Evolutionary conservation across 2,888 invertebrate species (phyloP).

Genomic region (Drosophila helvetica): DNA sequence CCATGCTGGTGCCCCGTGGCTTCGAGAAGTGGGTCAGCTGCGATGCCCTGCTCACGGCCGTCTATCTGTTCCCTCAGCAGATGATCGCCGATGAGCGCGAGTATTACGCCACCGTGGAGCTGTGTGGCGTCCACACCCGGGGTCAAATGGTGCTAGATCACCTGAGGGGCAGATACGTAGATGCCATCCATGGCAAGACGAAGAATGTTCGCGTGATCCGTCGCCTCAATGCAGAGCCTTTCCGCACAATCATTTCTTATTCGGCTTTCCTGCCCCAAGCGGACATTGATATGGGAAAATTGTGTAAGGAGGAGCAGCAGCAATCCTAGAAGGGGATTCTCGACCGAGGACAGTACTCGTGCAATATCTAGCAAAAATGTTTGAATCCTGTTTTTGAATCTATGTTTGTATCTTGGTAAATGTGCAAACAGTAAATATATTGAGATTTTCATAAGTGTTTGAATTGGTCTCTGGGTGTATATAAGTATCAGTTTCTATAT

Average conservation of each 20-base stretch:
- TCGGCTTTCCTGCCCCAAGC: slow-evolving; percentile 49
- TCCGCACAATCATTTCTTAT: slow-evolving; percentile 62
- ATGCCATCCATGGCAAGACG: slow-evolving; percentile 80
- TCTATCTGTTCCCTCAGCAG: slow-evolving; percentile 83
- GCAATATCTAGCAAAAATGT: too few species aligned
- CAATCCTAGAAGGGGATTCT: neutral
- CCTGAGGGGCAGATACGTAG: slow-evolving; percentile 82
- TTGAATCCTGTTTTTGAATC: too few species aligned
- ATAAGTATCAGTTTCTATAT: too few species aligned
- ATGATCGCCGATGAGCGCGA: slow-evolving; percentile 70
- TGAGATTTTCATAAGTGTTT: too few species aligned
- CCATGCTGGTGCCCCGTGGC: slow-evolving; percentile 55
- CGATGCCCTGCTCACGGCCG: slow-evolving; percentile 85
- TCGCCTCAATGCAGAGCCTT: slow-evolving; percentile 52
- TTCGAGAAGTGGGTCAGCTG: slow-evolving; percentile 81
- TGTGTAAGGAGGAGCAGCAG: neutral
- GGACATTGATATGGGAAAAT: neutral
- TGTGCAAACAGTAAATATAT: too few species aligned
- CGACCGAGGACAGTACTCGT: too few species aligned
- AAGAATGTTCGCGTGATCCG: slow-evolving; percentile 57
- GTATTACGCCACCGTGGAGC: slow-evolving; percentile 85
- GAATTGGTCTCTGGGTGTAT: too few species aligned
- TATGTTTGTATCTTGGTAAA: too few species aligned
- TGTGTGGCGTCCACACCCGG: slow-evolving; percentile 85
- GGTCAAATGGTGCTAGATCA: slow-evolving; percentile 87